Percentiles rank a stretch among this genome's conserved stretches.
Conservation (phyloP, 2,888 invertebrate genomes). For the Hirtodrosophila duncani region DNA sequence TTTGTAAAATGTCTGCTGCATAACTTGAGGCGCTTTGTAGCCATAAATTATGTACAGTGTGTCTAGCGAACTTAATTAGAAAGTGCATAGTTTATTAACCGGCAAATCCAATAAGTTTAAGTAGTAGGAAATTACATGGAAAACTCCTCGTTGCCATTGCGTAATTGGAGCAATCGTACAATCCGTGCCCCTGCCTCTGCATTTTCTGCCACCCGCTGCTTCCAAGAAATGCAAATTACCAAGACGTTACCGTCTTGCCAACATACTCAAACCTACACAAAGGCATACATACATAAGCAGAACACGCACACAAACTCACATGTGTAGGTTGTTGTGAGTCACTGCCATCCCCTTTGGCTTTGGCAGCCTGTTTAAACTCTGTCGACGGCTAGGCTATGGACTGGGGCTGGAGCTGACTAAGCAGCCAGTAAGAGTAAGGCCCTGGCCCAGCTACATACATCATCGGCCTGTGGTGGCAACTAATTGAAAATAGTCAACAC, state of each 20-base stretch:
- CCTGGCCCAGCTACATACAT: neutral
- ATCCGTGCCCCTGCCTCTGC: neutral
- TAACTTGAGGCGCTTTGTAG: slow-evolving; percentile 18
- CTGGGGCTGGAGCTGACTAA: slow-evolving; percentile 44
- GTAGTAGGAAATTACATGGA: slow-evolving; percentile 17
- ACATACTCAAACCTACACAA: neutral
- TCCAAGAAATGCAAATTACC: slow-evolving; percentile 48
- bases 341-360: slow-evolving; percentile 20
- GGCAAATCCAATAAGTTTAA: slow-evolving; percentile 63
- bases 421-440: slow-evolving; percentile 27
- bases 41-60: slow-evolving; percentile 34
- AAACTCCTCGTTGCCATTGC: too few relatives aligned
- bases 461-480: slow-evolving; percentile 25
- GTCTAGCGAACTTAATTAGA: slow-evolving; percentile 47
- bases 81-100: slow-evolving; percentile 60
- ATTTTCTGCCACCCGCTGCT: neutral
- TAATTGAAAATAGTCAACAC: slow-evolving; percentile 58
- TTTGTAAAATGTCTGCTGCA: slow-evolving; percentile 11
- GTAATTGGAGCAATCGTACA: neutral
- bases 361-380: slow-evolving; percentile 45
- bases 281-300: neutral
- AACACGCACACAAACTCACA: slow-evolving; percentile 20
- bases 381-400: slow-evolving; percentile 53
- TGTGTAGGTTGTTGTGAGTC: slow-evolving; percentile 34
- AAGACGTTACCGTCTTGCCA: slow-evolving; percentile 10